Conservation (phyloP, 2,888 invertebrate species). For the Spatulosminthurus flaviceps region DNA sequence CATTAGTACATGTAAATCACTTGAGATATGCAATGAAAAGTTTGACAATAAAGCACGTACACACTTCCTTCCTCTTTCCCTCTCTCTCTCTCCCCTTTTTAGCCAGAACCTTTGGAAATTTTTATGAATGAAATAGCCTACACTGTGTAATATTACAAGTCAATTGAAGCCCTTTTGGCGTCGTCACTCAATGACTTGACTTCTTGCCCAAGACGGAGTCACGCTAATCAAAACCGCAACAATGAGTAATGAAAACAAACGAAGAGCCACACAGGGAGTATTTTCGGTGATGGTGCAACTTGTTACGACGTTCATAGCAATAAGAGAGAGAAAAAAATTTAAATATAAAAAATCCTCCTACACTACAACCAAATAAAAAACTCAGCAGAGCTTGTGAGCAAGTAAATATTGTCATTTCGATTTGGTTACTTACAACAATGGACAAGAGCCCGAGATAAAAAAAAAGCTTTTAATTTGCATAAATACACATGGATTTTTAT, state of each 20-base stretch:
- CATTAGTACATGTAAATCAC: not conserved
- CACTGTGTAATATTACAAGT: not conserved
- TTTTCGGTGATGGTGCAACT: constrained; percentile 18
- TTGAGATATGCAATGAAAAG: too few relatives aligned
- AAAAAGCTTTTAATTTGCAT: not conserved
- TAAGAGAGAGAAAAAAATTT: not conserved
- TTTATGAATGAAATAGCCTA: constrained; percentile 26
- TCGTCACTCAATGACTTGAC: constrained; percentile 32
- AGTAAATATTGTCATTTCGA: constrained; percentile 11
- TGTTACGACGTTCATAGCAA: not conserved
- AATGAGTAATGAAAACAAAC: constrained; percentile 25
- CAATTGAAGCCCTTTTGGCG: constrained; percentile 27
- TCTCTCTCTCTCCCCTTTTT: not conserved
- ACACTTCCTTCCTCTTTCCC: not conserved
- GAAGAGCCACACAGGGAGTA: constrained; percentile 18
- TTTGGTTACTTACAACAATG: not conserved
- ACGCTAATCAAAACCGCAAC: constrained; percentile 44
- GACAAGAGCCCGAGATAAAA: not conserved
- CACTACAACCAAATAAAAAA: too few relatives aligned
- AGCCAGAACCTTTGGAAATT: not conserved
- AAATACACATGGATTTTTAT: not conserved
- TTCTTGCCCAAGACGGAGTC: constrained; percentile 36
- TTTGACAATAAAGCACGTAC: constrained; percentile 34
- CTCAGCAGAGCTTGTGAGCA: not conserved
- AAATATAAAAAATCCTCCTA: too few relatives aligned